These are phyloP conservation scores for Pseudois nayaur DNA, from an alignment of 2,113 vertebrate genomes.

Conservation along the genomic window DNA sequence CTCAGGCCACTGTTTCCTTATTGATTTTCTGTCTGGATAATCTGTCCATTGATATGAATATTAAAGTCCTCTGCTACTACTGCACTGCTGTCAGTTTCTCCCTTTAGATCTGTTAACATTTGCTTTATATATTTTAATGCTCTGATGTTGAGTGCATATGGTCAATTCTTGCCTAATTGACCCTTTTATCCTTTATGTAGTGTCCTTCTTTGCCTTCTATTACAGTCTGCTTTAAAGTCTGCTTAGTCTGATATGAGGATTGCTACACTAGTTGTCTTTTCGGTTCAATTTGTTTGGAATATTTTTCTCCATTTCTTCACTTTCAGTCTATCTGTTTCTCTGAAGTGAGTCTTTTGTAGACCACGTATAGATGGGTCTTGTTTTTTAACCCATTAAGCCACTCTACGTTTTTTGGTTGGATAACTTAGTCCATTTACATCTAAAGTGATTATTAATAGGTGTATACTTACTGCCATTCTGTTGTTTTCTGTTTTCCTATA, in stretches of 20 bases:
- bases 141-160: not conserved
- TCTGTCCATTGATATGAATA: not conserved
- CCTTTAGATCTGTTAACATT: not conserved
- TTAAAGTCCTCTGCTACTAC: not conserved
- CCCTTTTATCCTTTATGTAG: not conserved
- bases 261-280: not conserved
- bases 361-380: not conserved
- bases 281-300: not conserved
- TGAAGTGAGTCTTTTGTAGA: not conserved
- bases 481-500: not conserved
- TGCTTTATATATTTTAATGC: not conserved
- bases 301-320: not conserved
- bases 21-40: not conserved
- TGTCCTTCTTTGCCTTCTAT: not conserved
- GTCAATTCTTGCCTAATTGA: not conserved
- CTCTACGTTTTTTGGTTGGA: not conserved
- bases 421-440: not conserved
- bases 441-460: not conserved
- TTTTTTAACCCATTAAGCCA: not conserved
- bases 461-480: not conserved
- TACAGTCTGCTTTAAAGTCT: not conserved
- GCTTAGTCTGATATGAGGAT: not conserved
- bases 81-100: not conserved
- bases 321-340: not conserved
- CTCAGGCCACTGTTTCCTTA: not conserved